These are phyloP conservation scores for Scytalopus superciliaris DNA, from an alignment of 2,113 vertebrate genomes.

Conservation along the genomic window DNA sequence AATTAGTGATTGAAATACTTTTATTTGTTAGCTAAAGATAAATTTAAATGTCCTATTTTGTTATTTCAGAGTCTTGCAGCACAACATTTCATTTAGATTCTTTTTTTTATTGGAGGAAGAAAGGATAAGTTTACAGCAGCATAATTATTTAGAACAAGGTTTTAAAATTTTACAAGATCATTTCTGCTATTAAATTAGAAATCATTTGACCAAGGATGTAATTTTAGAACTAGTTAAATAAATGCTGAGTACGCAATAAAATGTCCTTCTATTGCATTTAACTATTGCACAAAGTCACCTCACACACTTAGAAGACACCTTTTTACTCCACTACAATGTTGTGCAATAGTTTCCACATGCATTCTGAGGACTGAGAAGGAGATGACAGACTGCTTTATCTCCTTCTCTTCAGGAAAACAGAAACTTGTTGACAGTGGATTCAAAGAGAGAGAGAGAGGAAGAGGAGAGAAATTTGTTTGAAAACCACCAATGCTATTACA, in stretches of 20 bases:
- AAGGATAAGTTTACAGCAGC: not conserved
- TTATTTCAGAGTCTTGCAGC: not conserved
- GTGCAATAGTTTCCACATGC: not conserved
- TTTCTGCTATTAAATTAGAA: not conserved
- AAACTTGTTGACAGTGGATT: not conserved
- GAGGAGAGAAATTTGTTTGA: slow-evolving; percentile 5
- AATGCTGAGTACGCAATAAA: not conserved
- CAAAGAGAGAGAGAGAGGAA: not conserved
- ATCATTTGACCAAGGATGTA: not conserved
- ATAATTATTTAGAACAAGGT: not conserved
- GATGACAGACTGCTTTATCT: not conserved
- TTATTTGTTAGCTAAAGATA: not conserved
- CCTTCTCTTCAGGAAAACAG: not conserved
- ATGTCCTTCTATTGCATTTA: not conserved
- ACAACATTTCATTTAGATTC: not conserved
- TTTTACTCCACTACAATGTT: not conserved
- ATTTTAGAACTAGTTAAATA: not conserved
- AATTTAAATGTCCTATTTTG: not conserved
- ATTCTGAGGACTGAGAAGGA: not conserved
- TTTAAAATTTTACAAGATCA: not conserved
- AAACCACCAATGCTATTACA: slow-evolving; percentile 5
- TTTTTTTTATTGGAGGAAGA: not conserved
- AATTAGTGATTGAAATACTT: not conserved
- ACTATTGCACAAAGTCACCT: accelerated
- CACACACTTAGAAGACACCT: not conserved